Evolutionary conservation across 1,140 invertebrate genomes (phyloP), one percentile per base, ranked within the genome.

Genomic region (Eulimnadia texana): DNA sequence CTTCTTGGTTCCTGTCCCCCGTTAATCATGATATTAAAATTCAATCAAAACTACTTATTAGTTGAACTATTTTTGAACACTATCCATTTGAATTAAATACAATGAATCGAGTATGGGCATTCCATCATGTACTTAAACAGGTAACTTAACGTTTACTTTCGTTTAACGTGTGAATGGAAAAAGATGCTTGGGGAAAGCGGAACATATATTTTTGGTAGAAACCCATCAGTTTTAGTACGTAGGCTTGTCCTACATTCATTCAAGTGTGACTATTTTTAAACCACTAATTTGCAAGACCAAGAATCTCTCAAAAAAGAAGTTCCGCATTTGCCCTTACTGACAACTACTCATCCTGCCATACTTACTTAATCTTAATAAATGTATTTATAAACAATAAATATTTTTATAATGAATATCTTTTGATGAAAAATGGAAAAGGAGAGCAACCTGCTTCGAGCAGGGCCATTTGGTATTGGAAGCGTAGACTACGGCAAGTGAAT

Each of bases 371-470:
- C 16, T 16, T 9, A 42, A 42, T 9, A 42, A 42, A 42, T 42
- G n/a, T n/a, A n/a, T n/a, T n/a, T n/a, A n/a, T n/a, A n/a, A n/a
- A n/a, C n/a, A n/a, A n/a, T n/a, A n/a, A n/a, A n/a, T n/a, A n/a
- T n/a, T n/a, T n/a, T n/a, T n/a, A n/a, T n/a, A n/a, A n/a, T n/a
- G n/a, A n/a, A n/a, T n/a, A n/a, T n/a, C n/a, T 42, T 6, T 16
- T 9, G 55, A 28, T 0, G 20, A 28, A 61, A 54, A 54, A 54
- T 52, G 13, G 10, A 25, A 61, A 61, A 61, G 19, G 51, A 29
- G 29, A 51, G 60, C 49, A 52, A 53, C 60, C 60, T 55, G 60
- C 42, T 54, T 19, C 60, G 60, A 29, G 42, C 55, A 58, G 55
- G 27, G 55, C 55, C 16, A 16, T 9, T 27, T 28, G 55, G 24